Base-by-base conservation (phyloP, 37 sponge, comb jelly and placozoan species). In the Spongilla lacustris region DNA sequence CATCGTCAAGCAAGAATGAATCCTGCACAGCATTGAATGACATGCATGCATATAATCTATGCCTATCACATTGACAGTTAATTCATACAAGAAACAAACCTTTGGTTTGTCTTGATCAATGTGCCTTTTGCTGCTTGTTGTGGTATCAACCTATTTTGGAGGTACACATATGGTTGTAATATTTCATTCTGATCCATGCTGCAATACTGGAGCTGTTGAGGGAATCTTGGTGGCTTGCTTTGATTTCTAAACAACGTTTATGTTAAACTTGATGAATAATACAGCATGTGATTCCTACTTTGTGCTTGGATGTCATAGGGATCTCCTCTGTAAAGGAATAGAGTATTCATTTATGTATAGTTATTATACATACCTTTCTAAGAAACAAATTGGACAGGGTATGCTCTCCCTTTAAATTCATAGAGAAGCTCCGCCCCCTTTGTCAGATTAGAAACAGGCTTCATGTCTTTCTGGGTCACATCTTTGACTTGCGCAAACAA, bases 141-240 rank as follows among this genome's bases (percentile, higher is more conserved):
- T 58, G 58, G 14, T 17, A 17, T 58, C 58, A 58, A 58, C 58
- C 58, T 58, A 58, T 58, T 58, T 10, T 58, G 14, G 21, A 58
- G 58, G 21, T 10, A 17, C 21, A 58, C 58, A 58, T 19, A 58
- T 17, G 58, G 58, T 58, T 58, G 58, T 58, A 58, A 58, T 58
- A 58, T 58, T 58, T 58, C 58, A 58, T 58, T 58, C 58, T 58
- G 58, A 58, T 58, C 58, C 58, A 58, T 58, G 58, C 58, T 58
- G 21, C 58, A 58, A 17, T 58, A 58, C 58, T 58, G 58, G 58
- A 58, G 58, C 21, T 58, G 58, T 10, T 58, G 58, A 58, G 58
- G 58, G 58, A 58, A 58, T 58, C 58, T 58, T 58, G 58, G 58
- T 58, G 58, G 58, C 58, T 58, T 58, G 58, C 58, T 58, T 58